Evolutionary conservation across 2,888 invertebrate genomes (phyloP), one percentile per base, ranked within the genome.

Genomic region (Agrilus cyanescens): DNA sequence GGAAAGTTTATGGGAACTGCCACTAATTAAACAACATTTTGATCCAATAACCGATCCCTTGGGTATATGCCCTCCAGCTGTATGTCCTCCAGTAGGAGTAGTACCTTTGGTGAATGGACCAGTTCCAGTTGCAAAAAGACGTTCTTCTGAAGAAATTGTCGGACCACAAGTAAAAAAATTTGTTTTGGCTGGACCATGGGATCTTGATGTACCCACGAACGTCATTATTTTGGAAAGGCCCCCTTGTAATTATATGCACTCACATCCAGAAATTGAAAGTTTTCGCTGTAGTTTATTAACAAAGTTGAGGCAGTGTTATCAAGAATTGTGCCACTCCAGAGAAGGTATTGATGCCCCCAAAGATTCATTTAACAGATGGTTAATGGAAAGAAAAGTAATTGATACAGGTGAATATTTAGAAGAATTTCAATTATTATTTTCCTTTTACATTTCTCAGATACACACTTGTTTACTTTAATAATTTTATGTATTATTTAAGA

Each of bases 1-100:
- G 41, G 91, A 95, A 69, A 94, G 94, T n/a, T 72, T 94, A 54
- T 96, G 96, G 96, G 95, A 96, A 65, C 80, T 91, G 76, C 94
- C 94, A 12, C 67, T 80, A 8, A 41, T 55, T 18, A 82, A 82
- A 60, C 75, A 80, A 46, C 85, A 83, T 54, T 91, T 87, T 67
- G 94, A 95, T 71, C 89, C 89, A 1, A 78, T 91, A 38, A 90
- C 91, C 41, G 91, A 94, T 67, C 94, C 94, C 0, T 69, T 94
- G 45, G 90, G 89, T 10, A 89, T 91, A 51, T 80, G 81, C 57
- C 62, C 52, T 50, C 56, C 65, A 13, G 52, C 57, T 7, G 51
- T 57, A 10, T 50, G 58, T 33, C 39, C 50, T 18, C 40, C 51
- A 49, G 54, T 67, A 46, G 65, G 64, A 14, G 65, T 67, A 47